Base-by-base conservation (phyloP, 1,140 invertebrate species). In the Thrips palmi region DNA sequence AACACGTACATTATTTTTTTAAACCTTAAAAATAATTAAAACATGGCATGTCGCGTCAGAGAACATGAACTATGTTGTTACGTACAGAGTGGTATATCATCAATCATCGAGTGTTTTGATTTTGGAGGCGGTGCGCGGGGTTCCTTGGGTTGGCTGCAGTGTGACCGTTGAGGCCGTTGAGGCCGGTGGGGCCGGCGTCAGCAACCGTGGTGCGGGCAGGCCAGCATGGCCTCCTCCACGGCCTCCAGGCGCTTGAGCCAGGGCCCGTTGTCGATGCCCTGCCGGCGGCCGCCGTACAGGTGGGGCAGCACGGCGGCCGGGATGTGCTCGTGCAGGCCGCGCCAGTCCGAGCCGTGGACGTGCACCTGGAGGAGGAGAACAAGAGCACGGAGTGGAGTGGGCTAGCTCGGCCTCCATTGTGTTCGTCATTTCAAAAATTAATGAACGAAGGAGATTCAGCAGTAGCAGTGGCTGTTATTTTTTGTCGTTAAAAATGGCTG, bases 261-360 rank as follows among this genome's bases (percentile, higher is more conserved):
- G 7, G 7, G 7, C 12, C 12, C 24, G 12, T 7, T 7, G 24
- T 27, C 24, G 24, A 27, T 12, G 7, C 12, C 24, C 7, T 12
- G 7, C 7, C 12, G 12, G 24, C 7, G 7, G 7, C 24, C 24
- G 24, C 24, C 24, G 12, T 8, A 12, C 12, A 8, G 7, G 24
- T 7, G 24, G 24, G 24, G 24, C n/a, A 37, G 27, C 22, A 19
- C 22, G 12, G 11, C 22, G 12, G 17, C 14, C n/a, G 35, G 12
- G 11, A 37, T 12, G 28, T 51, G 39, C 30, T 52, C 45, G 28
- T 53, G 49, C 1, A 53, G 37, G 4, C 50, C 49, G 4, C 41
- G 25, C 15, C 45, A 31, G 37, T 49, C 42, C 17, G 14, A 41
- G 21, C 51, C 51, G 27, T 53, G 49, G 15, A 53, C 41, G 25